Percentiles rank a stretch among this genome's conserved stretches.
phyloP scores from a whole-genome alignment of 1,140 invertebrate species.

The Pachypeltis micranthus region DNA sequence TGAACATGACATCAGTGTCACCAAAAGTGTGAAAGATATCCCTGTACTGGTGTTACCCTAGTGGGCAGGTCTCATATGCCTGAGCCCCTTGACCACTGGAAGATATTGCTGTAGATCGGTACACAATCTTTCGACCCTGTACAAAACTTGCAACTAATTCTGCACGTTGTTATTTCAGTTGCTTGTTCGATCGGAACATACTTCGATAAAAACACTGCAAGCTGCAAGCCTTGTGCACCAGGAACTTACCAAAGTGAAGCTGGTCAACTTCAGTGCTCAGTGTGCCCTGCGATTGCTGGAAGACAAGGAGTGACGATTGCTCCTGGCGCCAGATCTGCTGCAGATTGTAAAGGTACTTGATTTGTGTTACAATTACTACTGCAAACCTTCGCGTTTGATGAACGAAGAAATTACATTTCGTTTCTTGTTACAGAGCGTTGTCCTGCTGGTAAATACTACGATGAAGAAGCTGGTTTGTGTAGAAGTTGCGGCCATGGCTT shows the following conservation, averaged over 20 bases:
- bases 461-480: slow-evolving; percentile 71
- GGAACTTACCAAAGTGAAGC: slow-evolving; percentile 90
- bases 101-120: no score
- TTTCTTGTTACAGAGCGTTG: slow-evolving; percentile 56
- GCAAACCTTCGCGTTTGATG: neutral
- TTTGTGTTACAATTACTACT: neutral
- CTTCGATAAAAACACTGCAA: slow-evolving; percentile 59
- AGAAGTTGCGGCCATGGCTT: slow-evolving; percentile 87
- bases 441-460: slow-evolving; percentile 82
- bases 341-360: slow-evolving; percentile 79
- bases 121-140: no score
- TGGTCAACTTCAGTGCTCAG: slow-evolving; percentile 75
- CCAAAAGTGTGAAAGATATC: no score
- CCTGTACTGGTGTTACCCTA: no score
- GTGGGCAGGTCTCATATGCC: no score
- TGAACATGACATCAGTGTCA: no score
- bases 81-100: no score
- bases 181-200: slow-evolving; percentile 88
- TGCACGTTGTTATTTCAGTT: slow-evolving; percentile 48
- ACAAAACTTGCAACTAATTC: no score
- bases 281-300: slow-evolving; percentile 77
- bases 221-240: slow-evolving; percentile 71
- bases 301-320: slow-evolving; percentile 75
- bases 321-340: slow-evolving; percentile 69
- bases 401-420: neutral